A percentile compares a stretch with the other conserved stretches of the same genome.
These are phyloP conservation scores for Threskiornis aethiopicus DNA, from an alignment of 2,797 vertebrate genomes.

Conservation along the genomic window DNA sequence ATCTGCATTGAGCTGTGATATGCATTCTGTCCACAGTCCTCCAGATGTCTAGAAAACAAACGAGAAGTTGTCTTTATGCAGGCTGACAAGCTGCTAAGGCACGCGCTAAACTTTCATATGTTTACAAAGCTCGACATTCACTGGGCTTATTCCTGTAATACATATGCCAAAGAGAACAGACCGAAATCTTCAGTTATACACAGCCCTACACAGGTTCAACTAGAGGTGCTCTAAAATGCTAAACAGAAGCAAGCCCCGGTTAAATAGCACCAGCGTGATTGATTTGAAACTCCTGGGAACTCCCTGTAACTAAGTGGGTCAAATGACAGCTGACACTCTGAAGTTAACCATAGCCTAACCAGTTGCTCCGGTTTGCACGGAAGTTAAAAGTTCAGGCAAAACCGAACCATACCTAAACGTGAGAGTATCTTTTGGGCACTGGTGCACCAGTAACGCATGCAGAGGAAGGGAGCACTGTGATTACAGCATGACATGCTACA, in stretches of 20 bases:
- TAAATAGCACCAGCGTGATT: not conserved
- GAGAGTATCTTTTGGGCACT: not conserved
- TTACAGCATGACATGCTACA: not conserved
- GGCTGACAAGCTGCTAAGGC: not conserved
- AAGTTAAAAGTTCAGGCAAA: not conserved
- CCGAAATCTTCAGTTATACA: not conserved
- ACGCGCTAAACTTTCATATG: not conserved
- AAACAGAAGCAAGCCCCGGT: not conserved
- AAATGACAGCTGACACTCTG: not conserved
- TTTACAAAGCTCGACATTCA: not conserved
- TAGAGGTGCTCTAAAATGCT: not conserved
- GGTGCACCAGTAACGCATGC: not conserved
- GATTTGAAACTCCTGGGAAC: not conserved
- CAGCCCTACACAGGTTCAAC: not conserved
- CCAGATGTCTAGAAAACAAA: constrained; percentile 84
- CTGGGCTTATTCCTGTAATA: not conserved
- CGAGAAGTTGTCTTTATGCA: not conserved
- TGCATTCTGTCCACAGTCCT: constrained; percentile 94
- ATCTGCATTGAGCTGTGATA: constrained; percentile 89
- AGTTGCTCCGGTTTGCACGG: rapidly evolving
- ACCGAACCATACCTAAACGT: not conserved
- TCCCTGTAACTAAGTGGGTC: not conserved
- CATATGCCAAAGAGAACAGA: not conserved
- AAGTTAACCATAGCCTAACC: not conserved
- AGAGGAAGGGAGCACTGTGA: not conserved